Base-by-base conservation (phyloP, 2,797 vertebrate species). In the Oreonectes daqikongensis region DNA sequence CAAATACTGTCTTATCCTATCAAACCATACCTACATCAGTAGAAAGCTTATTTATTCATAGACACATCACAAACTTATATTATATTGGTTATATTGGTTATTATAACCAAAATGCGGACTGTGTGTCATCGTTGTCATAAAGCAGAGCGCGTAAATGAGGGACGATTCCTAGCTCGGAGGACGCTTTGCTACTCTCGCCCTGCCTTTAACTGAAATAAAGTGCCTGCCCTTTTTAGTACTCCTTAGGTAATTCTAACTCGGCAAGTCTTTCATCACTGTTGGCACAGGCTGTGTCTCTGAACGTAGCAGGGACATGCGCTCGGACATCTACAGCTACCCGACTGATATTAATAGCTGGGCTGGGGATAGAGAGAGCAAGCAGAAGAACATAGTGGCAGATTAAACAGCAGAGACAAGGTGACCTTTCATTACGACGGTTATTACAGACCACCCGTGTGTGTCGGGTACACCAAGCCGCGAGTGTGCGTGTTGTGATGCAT, bases 341-440 rank as follows among this genome's bases (percentile, higher is more conserved):
- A 32, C 60, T 66, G 77, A 72, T 72, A 66, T 72, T 72, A 78
- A 67, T 72, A 72, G 40, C 40, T 2, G 38, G 14, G 48, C 22
- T 55, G 68, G 57, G 67, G 44, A 77, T 70, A 70, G 52, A 68
- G 52, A 48, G 65, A 44, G 35, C 52, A 11, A 64, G 42, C 46
- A 63, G 35, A 53, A 64, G 72, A 63, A 77, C 48, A 32, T 32
- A 38, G 57, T 65, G 28, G 60, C 48, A 57, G 76, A 82, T 80
- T 78, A 81, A 80, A 79, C 78, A 66, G 66, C 24, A 52, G 28
- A 68, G 75, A 77, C 84, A 80, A 83, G 84, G 82, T 83, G 80
- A 80, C 82, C 78, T 82, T 82, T 73, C 72, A 72, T 80, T 76
- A 72, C 69, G 69, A 74, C 22, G 35, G 75, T 76, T 78, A 82